Evolutionary conservation across 2,113 vertebrate genomes (phyloP).

Genomic region (Hassar affinis): DNA sequence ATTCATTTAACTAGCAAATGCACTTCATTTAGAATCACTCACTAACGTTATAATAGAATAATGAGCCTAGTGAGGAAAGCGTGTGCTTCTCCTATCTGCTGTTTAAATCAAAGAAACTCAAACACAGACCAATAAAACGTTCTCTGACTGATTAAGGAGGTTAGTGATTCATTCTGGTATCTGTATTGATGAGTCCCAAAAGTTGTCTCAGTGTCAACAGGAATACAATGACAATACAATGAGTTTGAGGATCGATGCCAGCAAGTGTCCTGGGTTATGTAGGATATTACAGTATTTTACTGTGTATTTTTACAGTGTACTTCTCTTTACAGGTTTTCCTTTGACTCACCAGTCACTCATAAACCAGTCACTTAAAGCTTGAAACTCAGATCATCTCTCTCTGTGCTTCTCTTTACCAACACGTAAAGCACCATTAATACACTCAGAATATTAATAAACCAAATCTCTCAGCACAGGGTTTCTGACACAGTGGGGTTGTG

Average conservation of each 20-base stretch:
- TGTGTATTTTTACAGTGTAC: not conserved
- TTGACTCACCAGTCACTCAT: not conserved
- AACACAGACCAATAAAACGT: too few relatives aligned
- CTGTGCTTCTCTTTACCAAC: not conserved
- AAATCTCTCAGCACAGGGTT: not conserved
- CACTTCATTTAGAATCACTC: not conserved
- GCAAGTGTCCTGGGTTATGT: not conserved
- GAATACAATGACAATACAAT: too few relatives aligned
- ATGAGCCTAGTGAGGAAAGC: not conserved
- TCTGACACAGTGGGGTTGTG: not conserved
- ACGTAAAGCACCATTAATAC: not conserved
- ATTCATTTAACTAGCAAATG: not conserved
- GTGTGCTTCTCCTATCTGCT: too few relatives aligned
- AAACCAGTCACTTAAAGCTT: too few relatives aligned
- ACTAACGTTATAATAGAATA: not conserved
- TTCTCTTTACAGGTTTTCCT: not conserved
- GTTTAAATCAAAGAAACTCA: too few relatives aligned
- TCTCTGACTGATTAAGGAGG: too few relatives aligned
- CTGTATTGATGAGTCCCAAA: not conserved
- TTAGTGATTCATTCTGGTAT: too few relatives aligned
- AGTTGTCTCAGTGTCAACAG: too few relatives aligned
- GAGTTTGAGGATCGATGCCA: too few relatives aligned
- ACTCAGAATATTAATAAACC: not conserved
- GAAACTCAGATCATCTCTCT: not conserved
- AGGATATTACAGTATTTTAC: not conserved